Base-by-base conservation (phyloP, 1,140 invertebrate species). In the Atta cephalotes region DNA sequence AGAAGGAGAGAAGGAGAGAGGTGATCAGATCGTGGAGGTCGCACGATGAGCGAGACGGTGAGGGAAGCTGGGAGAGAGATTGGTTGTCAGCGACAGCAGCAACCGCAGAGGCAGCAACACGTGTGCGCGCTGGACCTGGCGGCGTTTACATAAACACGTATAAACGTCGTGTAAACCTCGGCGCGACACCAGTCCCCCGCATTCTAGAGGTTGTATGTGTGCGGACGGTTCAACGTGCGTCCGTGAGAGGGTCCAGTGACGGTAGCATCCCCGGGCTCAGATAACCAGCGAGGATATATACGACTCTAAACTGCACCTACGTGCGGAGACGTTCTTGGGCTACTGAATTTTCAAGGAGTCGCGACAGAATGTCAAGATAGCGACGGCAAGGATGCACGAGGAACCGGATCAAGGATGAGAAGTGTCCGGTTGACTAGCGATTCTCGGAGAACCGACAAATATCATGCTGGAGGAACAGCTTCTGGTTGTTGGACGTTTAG, bases 301-400 rank as follows among this genome's bases (percentile, higher is more conserved):
- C 90, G 91, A 92, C 87, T 90, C 91, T 92, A 92, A 94, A 93
- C 91, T 93, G 92, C 89, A 86, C 81, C 93, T 92, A 93, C 92
- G 93, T 92, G 92, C 90, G 88, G 39, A 76, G 71, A 88, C 89
- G 84, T 71, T 70, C 31, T n/a, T 65, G 92, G 87, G 94, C 94
- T 95, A 95, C 94, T 93, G 94, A 94, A 95, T 95, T 95, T 95
- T 92, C 90, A 74, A 89, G 79, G 92, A 91, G 92, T 91, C 91
- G 92, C 71, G 68, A 74, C 66, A 31, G 31, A 76, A 68, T 56
- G 21, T 45, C 56, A 31, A 51, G 86, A 58, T 80, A 62, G 51
- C 65, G 53, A 66, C 35, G 56, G 35, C 28, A 60, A 56, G 51
- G 81, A 77, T n/a, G 18, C 80, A 28, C 28, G 39, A 39, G 56